Evolutionary conservation across 2,888 invertebrate genomes (phyloP).

Genomic region (Rhingia campestris): DNA sequence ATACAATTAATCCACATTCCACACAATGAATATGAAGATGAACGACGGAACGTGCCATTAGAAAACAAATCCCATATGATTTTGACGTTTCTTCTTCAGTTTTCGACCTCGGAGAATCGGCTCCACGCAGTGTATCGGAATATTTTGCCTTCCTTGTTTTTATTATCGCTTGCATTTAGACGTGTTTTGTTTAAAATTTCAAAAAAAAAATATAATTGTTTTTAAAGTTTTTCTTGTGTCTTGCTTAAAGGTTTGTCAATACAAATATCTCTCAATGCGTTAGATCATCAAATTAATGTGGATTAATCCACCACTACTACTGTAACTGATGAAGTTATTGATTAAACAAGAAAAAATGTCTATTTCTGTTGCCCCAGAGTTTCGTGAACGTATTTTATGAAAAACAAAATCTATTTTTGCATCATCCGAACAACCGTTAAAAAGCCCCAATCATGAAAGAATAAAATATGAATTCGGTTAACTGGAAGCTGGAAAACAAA

Average conservation of each 20-base stretch:
- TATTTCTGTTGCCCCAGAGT: not conserved
- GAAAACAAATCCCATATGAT: constrained; percentile 61
- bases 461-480: not conserved
- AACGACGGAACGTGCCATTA: not conserved
- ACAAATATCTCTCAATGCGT: not conserved
- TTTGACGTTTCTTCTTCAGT: constrained; percentile 53
- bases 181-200: constrained; percentile 29
- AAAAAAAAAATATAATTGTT: constrained; percentile 29
- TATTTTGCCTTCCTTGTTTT: constrained; percentile 37
- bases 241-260: constrained; percentile 50
- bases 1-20: constrained; percentile 20
- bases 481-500: constrained; percentile 11
- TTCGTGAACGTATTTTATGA: not conserved
- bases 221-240: constrained; percentile 37
- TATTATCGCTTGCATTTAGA: constrained; percentile 40
- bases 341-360: too few relatives aligned
- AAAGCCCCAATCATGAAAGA: not conserved
- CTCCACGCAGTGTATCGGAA: not conserved
- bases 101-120: constrained; percentile 41
- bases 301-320: constrained; percentile 1
- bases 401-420: not conserved
- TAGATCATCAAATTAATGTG: constrained; percentile 9
- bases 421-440: not conserved
- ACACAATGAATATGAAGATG: constrained; percentile 2
- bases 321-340: not conserved